phyloP scores from a whole-genome alignment of 2,797 vertebrate genomes.

The Acipenser ruthenus region DNA sequence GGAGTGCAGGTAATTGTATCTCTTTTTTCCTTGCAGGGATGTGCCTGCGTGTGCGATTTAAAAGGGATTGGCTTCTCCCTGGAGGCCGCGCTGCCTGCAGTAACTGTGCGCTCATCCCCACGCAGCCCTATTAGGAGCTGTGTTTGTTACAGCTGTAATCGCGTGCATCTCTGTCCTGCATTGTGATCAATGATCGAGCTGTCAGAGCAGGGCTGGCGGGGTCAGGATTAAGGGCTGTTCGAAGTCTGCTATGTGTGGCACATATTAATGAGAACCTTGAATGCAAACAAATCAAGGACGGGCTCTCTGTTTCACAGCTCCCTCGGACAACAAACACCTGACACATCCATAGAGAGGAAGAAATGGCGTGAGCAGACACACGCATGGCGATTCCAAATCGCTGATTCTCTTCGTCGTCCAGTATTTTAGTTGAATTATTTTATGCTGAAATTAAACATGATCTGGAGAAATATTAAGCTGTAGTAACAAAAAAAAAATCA shows the following conservation, averaged over 20 bases:
- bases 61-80: neutral
- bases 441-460: no score
- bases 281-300: conserved; percentile 50
- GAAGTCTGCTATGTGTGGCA: conserved; percentile 37
- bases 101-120: neutral
- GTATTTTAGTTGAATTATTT: no score
- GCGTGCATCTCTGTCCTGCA: conserved; percentile 22
- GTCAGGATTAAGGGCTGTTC: conserved; percentile 23
- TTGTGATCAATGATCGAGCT: conserved; percentile 41
- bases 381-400: no score
- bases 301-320: conserved; percentile 17
- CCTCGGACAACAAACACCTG: no score
- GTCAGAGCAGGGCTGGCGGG: conserved; percentile 18
- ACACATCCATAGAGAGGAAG: no score
- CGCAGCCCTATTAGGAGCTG: neutral
- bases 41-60: neutral
- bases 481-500: no score
- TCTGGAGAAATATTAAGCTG: no score
- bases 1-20: no score
- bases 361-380: neutral
- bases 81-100: neutral
- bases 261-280: conserved; percentile 67
- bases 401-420: no score
- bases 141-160: neutral
- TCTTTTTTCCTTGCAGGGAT: neutral